Percentiles rank a stretch among this genome's conserved stretches.
Evolutionary conservation across 2,113 vertebrate species (phyloP).

Genomic region (Hippocampus mohnikei): DNA sequence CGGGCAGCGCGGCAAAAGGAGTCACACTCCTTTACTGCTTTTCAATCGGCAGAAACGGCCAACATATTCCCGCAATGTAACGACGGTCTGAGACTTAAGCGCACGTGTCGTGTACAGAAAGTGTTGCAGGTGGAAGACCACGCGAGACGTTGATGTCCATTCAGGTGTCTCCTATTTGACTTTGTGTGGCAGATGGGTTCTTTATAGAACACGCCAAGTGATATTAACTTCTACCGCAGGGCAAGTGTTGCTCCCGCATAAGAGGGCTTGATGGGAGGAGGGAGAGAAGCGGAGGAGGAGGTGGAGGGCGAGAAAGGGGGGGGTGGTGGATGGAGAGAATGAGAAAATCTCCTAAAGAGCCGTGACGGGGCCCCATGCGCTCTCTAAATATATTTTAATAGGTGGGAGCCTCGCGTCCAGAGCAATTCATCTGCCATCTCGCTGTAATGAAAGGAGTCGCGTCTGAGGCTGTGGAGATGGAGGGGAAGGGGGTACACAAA

Average conservation of each 20-base stretch:
- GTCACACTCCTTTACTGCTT: no score
- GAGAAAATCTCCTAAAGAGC: constrained; percentile 88
- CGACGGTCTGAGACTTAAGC: background rate
- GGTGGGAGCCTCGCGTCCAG: constrained; percentile 74
- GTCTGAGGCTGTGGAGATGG: constrained; percentile 73
- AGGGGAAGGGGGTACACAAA: constrained; percentile 62
- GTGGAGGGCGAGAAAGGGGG: background rate
- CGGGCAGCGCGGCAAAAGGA: background rate
- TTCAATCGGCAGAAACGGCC: background rate
- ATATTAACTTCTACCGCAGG: constrained; percentile 83
- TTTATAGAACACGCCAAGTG: constrained; percentile 80
- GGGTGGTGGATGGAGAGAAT: constrained; percentile 60
- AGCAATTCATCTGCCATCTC: constrained; percentile 85
- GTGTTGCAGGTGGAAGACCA: background rate
- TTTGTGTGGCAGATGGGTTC: constrained; percentile 87
- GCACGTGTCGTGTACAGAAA: background rate
- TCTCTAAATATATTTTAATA: constrained; percentile 92
- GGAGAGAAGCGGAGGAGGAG: background rate
- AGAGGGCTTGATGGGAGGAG: constrained; percentile 29
- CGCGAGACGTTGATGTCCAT: constrained; percentile 36
- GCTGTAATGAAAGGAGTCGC: constrained; percentile 82
- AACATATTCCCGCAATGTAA: no score
- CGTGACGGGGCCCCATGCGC: constrained; percentile 79
- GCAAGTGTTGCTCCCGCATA: constrained; percentile 81
- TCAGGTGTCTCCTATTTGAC: constrained; percentile 66